phyloP scores from a whole-genome alignment of 2,113 vertebrate genomes.

The Megaceryle torquata region DNA sequence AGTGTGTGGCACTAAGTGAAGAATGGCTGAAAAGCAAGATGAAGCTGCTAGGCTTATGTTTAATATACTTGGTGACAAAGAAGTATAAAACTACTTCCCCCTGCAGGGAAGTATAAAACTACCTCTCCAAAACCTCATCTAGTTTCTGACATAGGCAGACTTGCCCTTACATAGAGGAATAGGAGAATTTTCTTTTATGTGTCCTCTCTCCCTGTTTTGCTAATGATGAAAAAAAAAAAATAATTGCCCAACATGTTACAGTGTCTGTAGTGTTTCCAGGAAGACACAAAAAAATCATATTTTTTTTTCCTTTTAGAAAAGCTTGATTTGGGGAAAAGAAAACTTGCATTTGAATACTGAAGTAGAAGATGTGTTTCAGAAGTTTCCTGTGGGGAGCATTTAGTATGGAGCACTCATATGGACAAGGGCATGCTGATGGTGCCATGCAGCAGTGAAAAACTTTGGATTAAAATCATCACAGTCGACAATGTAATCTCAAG shows the following conservation, averaged over 20 bases:
- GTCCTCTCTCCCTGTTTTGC: background rate
- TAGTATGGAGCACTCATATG: background rate
- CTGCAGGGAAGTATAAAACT: background rate
- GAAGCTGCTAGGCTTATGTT: background rate
- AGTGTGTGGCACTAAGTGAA: conserved; percentile 12
- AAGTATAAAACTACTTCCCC: background rate
- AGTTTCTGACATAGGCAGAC: background rate
- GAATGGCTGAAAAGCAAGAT: conserved; percentile 1
- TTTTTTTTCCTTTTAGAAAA: background rate
- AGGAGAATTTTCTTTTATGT: background rate
- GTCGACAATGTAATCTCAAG: background rate
- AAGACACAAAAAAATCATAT: background rate
- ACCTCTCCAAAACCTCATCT: background rate
- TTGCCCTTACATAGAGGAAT: background rate
- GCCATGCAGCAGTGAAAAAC: background rate
- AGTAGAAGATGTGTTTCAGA: background rate
- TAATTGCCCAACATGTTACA: background rate
- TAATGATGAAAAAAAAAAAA: background rate
- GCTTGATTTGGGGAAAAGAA: background rate
- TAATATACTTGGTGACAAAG: background rate
- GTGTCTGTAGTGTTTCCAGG: background rate
- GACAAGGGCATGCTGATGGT: background rate
- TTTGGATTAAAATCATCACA: background rate
- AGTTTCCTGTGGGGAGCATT: background rate
- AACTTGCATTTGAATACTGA: background rate